Base-by-base conservation (phyloP, 1,140 invertebrate genomes). In the Calosoma granatense region DNA sequence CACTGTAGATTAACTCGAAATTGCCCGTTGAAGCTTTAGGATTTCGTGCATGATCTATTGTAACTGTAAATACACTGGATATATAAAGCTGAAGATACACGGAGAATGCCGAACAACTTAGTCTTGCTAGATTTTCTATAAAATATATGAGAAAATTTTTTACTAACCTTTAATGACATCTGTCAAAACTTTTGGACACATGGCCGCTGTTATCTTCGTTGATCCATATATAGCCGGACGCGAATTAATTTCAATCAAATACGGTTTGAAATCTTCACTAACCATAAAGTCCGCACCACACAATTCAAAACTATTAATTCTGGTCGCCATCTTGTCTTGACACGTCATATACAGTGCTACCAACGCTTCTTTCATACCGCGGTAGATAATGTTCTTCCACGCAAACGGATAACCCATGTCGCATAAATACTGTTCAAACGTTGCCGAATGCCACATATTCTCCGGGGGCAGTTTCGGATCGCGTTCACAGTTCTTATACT, bases 211-310 rank as follows among this genome's bases (percentile, higher is more conserved):
- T 6, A 95, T 82, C 57, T 81, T 80, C 0, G 92, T 94, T 22
- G 86, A 92, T 0, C 82, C 77, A 59, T 87, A 81, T 73, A 94
- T 83, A 63, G 90, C 89, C 0, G 92, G 92, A 68, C 87, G 87
- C 0, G 88, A 90, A 74, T 96, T 96, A 59, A 96, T 94, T 75
- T 97, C 93, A 61, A 97, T 91, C 43, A 97, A 72, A 86, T 92
- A 94, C 0, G 92, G 91, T 58, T 83, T 81, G 55, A 87, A 87
- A 64, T 92, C 87, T 65, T 93, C 86, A 60, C 89, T 86, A 14
- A 87, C 66, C 77, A 96, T 87, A 68, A 96, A 96, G 74, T 96
- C 94, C 39, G 92, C 93, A 3, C 92, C 92, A 67, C 93, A 95
- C 15, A 96, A 69, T 70, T 96, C 92, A 72, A 94, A 96, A 60